These are phyloP conservation scores for Cetonia aurata DNA, from an alignment of 2,888 invertebrate genomes.

Conservation along the genomic window DNA sequence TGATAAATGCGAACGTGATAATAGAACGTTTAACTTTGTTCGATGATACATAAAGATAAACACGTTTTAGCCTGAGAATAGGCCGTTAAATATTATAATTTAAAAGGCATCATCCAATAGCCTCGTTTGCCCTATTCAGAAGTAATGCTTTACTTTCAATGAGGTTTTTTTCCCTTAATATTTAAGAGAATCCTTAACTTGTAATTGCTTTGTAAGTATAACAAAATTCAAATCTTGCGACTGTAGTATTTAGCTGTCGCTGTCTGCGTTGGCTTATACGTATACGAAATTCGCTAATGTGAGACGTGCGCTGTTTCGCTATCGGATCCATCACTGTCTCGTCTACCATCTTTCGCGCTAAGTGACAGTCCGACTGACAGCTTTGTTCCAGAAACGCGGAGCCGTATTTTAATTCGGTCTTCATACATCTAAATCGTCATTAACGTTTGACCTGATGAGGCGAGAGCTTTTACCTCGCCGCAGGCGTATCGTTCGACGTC, in stretches of 20 bases:
- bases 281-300: slow-evolving; percentile 51
- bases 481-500: too few species aligned
- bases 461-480: slow-evolving; percentile 14
- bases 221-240: too few species aligned
- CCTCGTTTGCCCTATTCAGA: too few species aligned
- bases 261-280: slow-evolving; percentile 28
- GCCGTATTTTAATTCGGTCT: slow-evolving; percentile 65
- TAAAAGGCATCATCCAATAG: too few species aligned
- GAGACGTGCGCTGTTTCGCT: slow-evolving; percentile 47
- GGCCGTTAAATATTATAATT: too few species aligned
- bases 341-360: slow-evolving; percentile 63
- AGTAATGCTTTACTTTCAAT: too few species aligned
- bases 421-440: slow-evolving; percentile 53
- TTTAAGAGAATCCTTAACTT: too few species aligned
- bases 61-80: too few species aligned
- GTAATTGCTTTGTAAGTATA: too few species aligned
- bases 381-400: slow-evolving; percentile 62
- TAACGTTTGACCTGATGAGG: slow-evolving; percentile 42
- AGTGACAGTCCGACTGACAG: slow-evolving; percentile 65
- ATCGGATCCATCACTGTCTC: slow-evolving; percentile 61
- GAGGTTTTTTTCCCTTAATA: too few species aligned
- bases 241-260: background rate
- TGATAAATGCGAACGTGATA: background rate
- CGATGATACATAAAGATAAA: too few species aligned
- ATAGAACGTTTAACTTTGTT: background rate